These are phyloP conservation scores for Harpalus rufipes DNA, from an alignment of 2,888 invertebrate genomes.

Conservation along the genomic window DNA sequence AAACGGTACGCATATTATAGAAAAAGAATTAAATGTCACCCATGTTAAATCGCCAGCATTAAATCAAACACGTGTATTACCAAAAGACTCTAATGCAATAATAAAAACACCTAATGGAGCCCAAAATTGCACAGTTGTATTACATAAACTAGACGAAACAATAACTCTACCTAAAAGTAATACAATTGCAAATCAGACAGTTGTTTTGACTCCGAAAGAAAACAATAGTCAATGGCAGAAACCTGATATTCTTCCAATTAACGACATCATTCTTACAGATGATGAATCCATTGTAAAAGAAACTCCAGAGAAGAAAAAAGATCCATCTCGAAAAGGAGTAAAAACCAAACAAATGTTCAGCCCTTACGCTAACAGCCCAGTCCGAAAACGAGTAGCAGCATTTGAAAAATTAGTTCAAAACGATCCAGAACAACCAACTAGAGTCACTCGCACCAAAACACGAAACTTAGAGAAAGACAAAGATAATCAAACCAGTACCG, in stretches of 20 bases:
- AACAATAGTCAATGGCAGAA: constrained; percentile 47
- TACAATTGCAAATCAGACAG: constrained; percentile 52
- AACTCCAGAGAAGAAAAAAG: constrained; percentile 66
- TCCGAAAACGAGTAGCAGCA: constrained; percentile 82
- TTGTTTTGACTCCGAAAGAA: constrained; percentile 55
- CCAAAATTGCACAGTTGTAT: constrained; percentile 48
- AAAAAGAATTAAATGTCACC: constrained; percentile 47
- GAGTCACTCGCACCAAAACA: constrained; percentile 76
- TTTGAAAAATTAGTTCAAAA: constrained; percentile 77
- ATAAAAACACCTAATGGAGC: constrained; percentile 7
- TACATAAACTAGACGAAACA: constrained; percentile 68
- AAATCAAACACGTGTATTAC: not conserved
- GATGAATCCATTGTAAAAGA: constrained; percentile 70
- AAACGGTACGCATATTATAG: constrained; percentile 36
- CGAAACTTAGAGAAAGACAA: constrained; percentile 69
- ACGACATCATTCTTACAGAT: constrained; percentile 71
- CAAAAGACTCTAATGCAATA: not conserved
- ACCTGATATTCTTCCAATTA: not conserved
- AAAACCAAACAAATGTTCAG: constrained; percentile 77
- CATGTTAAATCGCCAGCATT: constrained; percentile 11
- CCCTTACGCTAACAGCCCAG: constrained; percentile 81
- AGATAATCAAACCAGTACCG: constrained; percentile 9
- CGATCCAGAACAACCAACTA: constrained; percentile 70
- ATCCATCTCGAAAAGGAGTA: constrained; percentile 69
- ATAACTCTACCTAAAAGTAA: constrained; percentile 63